Evolutionary conservation across 1,140 invertebrate genomes (phyloP), one percentile per base, ranked within the genome.

Genomic region (Melipona quadrifasciata): DNA sequence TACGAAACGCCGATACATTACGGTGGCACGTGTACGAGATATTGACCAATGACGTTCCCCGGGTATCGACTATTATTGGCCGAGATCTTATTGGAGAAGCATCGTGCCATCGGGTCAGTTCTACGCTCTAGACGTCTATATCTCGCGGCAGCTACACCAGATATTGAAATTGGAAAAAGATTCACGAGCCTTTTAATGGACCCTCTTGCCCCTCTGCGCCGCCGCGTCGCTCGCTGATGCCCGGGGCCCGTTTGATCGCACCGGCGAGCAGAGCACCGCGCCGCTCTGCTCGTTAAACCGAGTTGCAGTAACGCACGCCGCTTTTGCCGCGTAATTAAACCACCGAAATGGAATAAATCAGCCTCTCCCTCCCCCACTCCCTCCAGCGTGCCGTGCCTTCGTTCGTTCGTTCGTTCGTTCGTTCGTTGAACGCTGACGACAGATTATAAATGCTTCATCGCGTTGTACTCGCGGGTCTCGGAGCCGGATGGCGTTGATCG

Each of bases 1-100:
- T 82, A 78, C 82, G 71, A 88, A 84, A 84, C 74, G 86, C 78
- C 87, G 86, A 89, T 89, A 89, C 86, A 85, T 88, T 89, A 89
- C 74, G 78, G 79, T 84, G 86, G 86, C 87, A 89, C 82, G 86
- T 89, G 87, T 85, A 89, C 86, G 70, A 88, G 87, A 89, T 89
- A 89, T 89, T 89, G 87, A 89, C 87, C 86, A 89, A 89, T 79
- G 87, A 88, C 83, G 87, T 84, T 88, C 80, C 6, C 86, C 58
- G 58, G 27, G 61, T 82, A 82, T 39, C 84, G 73, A 86, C 77
- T 88, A 88, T 88, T 88, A 85, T 88, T 88, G 87, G 78, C 78
- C 73, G 86, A 88, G 82, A 88, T 88, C 87, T 88, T 88, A 88
- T 88, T 85, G 87, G 80, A 85, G 86, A 82, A 81, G 68, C 86